Evolutionary conservation across 2,797 vertebrate genomes (phyloP).

Genomic region (Rhinichthys osculus): DNA sequence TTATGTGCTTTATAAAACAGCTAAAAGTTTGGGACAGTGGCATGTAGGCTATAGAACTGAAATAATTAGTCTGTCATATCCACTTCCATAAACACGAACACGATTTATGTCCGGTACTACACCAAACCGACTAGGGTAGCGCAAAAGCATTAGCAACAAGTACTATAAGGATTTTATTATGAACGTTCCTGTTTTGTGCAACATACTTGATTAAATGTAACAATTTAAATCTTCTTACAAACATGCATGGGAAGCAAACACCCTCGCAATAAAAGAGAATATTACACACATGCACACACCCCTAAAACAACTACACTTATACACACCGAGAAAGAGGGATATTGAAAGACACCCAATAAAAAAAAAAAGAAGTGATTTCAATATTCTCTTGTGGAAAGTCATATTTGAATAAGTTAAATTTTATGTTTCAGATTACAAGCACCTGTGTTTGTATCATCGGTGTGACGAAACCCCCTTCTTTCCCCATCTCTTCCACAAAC

Average conservation of each 20-base stretch:
- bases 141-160: slow-evolving; percentile 55
- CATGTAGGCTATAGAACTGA: slow-evolving; percentile 5
- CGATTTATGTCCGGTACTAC: slow-evolving; percentile 17
- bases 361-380: neutral
- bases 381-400: neutral
- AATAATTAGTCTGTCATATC: slow-evolving; percentile 34
- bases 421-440: slow-evolving; percentile 11
- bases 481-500: slow-evolving; percentile 49
- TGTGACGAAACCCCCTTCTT: slow-evolving; percentile 40
- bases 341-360: neutral
- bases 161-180: slow-evolving; percentile 27
- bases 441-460: neutral
- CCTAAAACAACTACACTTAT: slow-evolving; percentile 20
- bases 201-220: neutral
- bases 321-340: neutral
- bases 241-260: slow-evolving; percentile 16
- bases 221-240: neutral
- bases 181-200: slow-evolving; percentile 6
- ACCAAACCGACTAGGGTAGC: slow-evolving; percentile 12
- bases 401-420: neutral
- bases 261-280: neutral
- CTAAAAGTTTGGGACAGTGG: slow-evolving; percentile 20
- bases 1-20: slow-evolving; percentile 3
- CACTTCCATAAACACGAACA: slow-evolving; percentile 39
- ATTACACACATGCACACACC: slow-evolving; percentile 14